Percentiles rank a stretch among this genome's conserved stretches.
Conservation (phyloP, 2,888 invertebrate genomes). For the Scrobipalpa atriplicella region DNA sequence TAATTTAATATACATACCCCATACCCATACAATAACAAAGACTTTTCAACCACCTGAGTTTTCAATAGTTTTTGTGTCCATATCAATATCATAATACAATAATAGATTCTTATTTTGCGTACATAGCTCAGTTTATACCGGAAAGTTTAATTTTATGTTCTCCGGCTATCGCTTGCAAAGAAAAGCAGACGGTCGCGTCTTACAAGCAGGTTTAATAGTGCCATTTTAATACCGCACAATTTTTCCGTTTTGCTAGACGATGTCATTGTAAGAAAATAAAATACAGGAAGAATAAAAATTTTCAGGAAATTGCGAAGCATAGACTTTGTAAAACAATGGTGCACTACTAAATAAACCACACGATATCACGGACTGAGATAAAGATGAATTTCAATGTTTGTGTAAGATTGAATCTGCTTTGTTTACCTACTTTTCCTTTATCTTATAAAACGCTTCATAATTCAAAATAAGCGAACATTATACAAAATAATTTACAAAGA, state of each 20-base stretch:
- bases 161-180: conserved; percentile 29
- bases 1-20: too few species aligned
- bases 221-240: not conserved
- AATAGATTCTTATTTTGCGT: not conserved
- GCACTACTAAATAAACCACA: not conserved
- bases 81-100: too few species aligned
- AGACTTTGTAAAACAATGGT: conserved; percentile 8
- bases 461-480: not conserved
- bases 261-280: not conserved
- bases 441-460: not conserved
- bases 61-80: too few species aligned
- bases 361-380: too few species aligned
- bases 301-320: conserved; percentile 8
- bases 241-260: not conserved
- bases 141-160: conserved; percentile 33
- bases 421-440: not conserved
- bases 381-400: conserved; percentile 4
- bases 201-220: not conserved
- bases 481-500: not conserved
- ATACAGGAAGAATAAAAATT: not conserved
- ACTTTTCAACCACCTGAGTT: too few species aligned
- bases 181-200: not conserved
- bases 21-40: too few species aligned
- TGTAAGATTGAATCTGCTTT: not conserved
- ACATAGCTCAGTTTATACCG: conserved; percentile 29